Evolutionary conservation across 2,888 invertebrate genomes (phyloP), one percentile per base, ranked within the genome.

Genomic region (Pristionchus japonicus): DNA sequence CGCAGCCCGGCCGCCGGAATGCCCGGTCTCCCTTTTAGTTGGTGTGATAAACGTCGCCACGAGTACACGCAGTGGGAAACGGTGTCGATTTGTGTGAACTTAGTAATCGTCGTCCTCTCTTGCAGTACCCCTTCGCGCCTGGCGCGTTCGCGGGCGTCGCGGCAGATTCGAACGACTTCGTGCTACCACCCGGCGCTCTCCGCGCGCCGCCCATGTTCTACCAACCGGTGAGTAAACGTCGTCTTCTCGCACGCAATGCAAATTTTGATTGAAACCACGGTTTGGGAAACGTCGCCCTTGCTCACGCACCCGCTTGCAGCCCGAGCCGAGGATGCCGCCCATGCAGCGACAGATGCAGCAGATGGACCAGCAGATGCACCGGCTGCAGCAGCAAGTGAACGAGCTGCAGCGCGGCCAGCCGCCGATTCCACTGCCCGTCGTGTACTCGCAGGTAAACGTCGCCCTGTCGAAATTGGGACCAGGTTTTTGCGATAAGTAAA

Each of bases 61-160:
- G 7, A 2, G 37, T 7, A 40, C 40, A 74, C 74, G 40, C 74
- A 40, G 40, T 74, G 37, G 40, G 40, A 23, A 74, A n/a, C n/a
- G 13, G 20, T 31, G 37, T 7, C 15, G 15, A 34, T 31, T 34
- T 67, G 15, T 3, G 40, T 27, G 23, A 0, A 40, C 1, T 74
- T 67, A 31, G 77, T 77, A 43, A 43, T 23, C 20, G 43, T 43
- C 61, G 23, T 31, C 40, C n/a, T 43, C 11, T 17, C n/a, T 84
- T 85, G 15, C 61, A 85, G 85, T 85, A 85, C 85, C 64, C 40
- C 85, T 85, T 64, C 85, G 61, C 85, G 37, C 85, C 57, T 40
- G 85, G 85, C 64, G 85, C 85, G 23, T n/a, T 52, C 34, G 43
- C 43, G 43, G 43, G 43, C 11, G 37, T 52, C 7, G 37, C 82